Base-by-base conservation (phyloP, 2,888 invertebrate genomes). In the Eupithecia inturbata region DNA sequence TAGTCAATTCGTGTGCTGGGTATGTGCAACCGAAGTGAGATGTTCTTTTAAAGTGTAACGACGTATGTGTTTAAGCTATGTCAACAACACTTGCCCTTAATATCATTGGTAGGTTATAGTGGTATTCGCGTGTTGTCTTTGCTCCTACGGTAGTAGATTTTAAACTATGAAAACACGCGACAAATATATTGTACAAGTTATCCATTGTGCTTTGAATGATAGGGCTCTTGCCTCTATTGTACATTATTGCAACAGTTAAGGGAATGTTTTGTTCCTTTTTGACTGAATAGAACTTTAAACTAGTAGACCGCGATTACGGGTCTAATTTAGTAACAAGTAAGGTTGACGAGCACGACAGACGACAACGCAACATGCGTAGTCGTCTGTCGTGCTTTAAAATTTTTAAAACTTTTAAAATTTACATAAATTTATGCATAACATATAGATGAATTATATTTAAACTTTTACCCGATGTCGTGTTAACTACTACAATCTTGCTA, bases 251-350 rank as follows among this genome's bases (percentile, higher is more conserved):
- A 53, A 79, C 75, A 78, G 74, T 76, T 74, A 71, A 76, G 75
- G 77, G 76, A 75, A 78, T 33, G 71, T 75, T 74, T 75, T 77
- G 73, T 78, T 78, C 67, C 77, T 78, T 70, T 74, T 76, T 77
- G 78, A 79, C 79, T 79, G 79, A 79, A 76, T 68, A 72, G 73
- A 75, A 74, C 67, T 69, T 77, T 70, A 76, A 67, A 76, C 73
- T 77, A 77, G 78, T 80, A 80, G 82, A 84, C 82, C 85, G 85
- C 83, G 79, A 83, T 83, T 86, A 86, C 86, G 86, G 86, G 86
- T 86, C 82, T 84, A 83, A 80, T 84, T 82, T 85, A 85, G 71
- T 70, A 45, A 80, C 82, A 80, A 80, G 80, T 78, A 71, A 75
- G 74, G 78, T 78, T 74, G 79, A 79, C 74, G 72, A 79, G 78